A percentile compares a stretch with the other conserved stretches of the same genome.
phyloP scores from a whole-genome alignment of 2,888 invertebrate genomes.

The Drosophila mayaguana region DNA sequence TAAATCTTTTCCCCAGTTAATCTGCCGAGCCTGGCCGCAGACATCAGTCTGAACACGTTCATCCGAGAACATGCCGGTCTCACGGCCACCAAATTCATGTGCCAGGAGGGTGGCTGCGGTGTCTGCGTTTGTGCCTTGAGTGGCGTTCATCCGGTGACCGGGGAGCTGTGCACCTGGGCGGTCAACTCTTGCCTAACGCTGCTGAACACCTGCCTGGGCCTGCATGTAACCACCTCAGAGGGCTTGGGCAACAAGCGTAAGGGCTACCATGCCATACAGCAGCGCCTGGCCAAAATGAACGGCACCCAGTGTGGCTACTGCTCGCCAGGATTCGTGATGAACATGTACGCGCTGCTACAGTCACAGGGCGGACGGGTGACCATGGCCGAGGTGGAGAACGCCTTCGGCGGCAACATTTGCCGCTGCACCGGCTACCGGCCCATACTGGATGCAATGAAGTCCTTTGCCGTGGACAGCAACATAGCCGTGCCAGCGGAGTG shows the following conservation, averaged over 20 bases:
- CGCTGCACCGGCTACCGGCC: slow-evolving; percentile 93
- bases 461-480: slow-evolving; percentile 88
- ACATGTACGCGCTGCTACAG: slow-evolving; percentile 87
- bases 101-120: slow-evolving; percentile 90
- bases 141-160: slow-evolving; percentile 83
- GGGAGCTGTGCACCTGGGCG: slow-evolving; percentile 86
- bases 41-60: slow-evolving; percentile 87
- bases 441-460: slow-evolving; percentile 92
- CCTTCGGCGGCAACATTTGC: slow-evolving; percentile 92
- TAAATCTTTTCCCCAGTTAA: slow-evolving; percentile 56
- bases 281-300: slow-evolving; percentile 88
- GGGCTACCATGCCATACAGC: slow-evolving; percentile 90
- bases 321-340: slow-evolving; percentile 92
- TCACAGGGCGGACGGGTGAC: slow-evolving; percentile 86
- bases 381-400: slow-evolving; percentile 89
- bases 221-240: slow-evolving; percentile 90
- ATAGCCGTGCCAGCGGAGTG: slow-evolving; percentile 85
- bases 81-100: slow-evolving; percentile 89
- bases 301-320: slow-evolving; percentile 92
- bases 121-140: slow-evolving; percentile 86
- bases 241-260: slow-evolving; percentile 88
- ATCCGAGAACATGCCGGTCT: slow-evolving; percentile 87
- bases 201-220: slow-evolving; percentile 88
- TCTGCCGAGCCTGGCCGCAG: slow-evolving; percentile 80
- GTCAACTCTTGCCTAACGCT: slow-evolving; percentile 90